Conservation (phyloP, 2,797 vertebrate species). For the Eidolon dupreanum region DNA sequence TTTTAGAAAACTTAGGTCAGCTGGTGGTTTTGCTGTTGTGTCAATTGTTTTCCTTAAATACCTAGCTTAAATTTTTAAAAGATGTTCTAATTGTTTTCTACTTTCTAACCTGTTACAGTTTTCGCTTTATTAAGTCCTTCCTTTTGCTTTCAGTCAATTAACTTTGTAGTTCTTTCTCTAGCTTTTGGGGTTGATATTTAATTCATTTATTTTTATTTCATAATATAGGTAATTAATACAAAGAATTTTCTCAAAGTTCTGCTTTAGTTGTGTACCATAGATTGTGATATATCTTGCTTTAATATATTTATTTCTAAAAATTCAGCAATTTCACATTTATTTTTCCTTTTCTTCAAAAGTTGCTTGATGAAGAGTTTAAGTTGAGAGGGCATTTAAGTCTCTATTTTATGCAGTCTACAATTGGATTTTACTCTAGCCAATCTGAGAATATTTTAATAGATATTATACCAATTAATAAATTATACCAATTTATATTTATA, state of each 20-base stretch:
- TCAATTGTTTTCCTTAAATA: neutral
- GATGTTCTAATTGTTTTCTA: neutral
- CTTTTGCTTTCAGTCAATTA: neutral
- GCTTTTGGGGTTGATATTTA: neutral
- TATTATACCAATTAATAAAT: neutral
- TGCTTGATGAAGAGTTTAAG: neutral
- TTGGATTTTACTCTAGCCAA: neutral
- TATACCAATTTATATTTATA: neutral
- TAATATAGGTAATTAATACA: neutral
- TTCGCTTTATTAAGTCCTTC: neutral
- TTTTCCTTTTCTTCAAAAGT: neutral
- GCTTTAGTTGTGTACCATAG: neutral
- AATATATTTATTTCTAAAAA: neutral
- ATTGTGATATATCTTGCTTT: neutral
- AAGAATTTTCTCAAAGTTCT: slow-evolving; percentile 1
- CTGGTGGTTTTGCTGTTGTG: neutral
- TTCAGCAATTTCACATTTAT: neutral
- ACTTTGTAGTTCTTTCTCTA: slow-evolving; percentile 5
- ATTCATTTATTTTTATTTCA: neutral
- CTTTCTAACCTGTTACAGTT: neutral
- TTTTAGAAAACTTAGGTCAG: slow-evolving; percentile 10
- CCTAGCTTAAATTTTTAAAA: neutral
- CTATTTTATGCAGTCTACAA: neutral
- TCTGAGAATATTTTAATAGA: neutral
- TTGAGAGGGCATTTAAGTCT: neutral